Base-by-base conservation (phyloP, 2,113 vertebrate species). In the Mungos mungo region DNA sequence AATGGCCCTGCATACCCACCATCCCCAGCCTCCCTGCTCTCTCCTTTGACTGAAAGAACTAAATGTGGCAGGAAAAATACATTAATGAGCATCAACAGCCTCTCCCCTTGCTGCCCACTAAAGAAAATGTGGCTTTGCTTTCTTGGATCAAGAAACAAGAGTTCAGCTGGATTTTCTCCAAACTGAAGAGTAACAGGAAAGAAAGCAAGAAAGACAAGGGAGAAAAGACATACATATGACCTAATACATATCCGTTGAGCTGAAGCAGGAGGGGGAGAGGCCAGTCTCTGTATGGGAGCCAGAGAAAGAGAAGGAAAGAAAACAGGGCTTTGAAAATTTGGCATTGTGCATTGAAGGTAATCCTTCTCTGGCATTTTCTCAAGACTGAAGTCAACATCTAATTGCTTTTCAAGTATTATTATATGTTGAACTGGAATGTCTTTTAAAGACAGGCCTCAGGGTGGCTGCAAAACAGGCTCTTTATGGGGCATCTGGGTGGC, bases 21-120 rank as follows among this genome's bases (percentile, higher is more conserved):
- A 93, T 90, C 88, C 81, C 95, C 87, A 88, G 54, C 52, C 27
- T 97, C 95, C 74, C 77, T 72, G 95, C 81, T 80, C 82, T 77
- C 57, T 84, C 25, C 71, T 71, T 77, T 54, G 66, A 33, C 65
- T 85, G 96, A 96, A 98, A 93, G 21, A 79, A 86, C 41, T 68
- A 88, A 85, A 66, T 15, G 52, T 23, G 1, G 16, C 74, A 87
- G 57, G 69, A 68, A 86, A 71, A 96, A 85, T 1, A 7, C 41
- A 33, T 69, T 79, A 85, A 72, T 80, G 27, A 80, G 21, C 4
- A 1, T 80, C 79, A 66, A 35, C 47, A 84, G 21, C 45, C 69
- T 41, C 15, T 52, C 29, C 50, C 57, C 33, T 87, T 60, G 85
- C 3, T 7, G 81, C 45, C 19, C 57, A 52, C 63, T 14, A 82